phyloP scores from a whole-genome alignment of 2,797 vertebrate genomes.

The Loriculus beryllinus region DNA sequence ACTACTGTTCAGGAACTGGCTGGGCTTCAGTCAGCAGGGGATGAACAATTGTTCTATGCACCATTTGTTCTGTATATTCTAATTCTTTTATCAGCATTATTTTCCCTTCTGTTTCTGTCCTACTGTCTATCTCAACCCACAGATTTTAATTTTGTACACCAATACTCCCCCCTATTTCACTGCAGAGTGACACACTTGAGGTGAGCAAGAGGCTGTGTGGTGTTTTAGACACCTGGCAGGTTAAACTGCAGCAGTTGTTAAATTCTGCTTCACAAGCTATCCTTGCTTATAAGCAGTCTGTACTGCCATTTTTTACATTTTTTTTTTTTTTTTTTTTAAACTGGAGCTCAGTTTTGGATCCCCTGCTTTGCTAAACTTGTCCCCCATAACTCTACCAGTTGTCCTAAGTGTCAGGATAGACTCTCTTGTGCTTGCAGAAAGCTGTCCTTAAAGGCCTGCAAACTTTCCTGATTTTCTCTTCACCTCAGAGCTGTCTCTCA shows the following conservation, averaged over 20 bases:
- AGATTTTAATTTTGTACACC: not conserved
- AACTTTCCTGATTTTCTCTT: not conserved
- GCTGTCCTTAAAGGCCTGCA: not conserved
- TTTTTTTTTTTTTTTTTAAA: not conserved
- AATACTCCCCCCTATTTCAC: not conserved
- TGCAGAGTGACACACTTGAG: not conserved
- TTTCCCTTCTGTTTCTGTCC: not conserved
- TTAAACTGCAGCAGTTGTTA: not conserved
- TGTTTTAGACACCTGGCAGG: not conserved
- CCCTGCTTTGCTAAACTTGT: not conserved
- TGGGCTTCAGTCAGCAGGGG: not conserved
- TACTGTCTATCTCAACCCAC: not conserved
- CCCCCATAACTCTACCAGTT: not conserved
- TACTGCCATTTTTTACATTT: not conserved
- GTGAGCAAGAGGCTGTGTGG: not conserved
- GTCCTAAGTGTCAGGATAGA: not conserved
- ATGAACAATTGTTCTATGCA: not conserved
- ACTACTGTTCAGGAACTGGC: not conserved
- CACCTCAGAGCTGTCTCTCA: not conserved
- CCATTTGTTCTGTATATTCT: not conserved
- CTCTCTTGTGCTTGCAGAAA: not conserved
- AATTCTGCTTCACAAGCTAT: not conserved
- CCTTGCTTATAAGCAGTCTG: not conserved
- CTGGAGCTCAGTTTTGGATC: not conserved
- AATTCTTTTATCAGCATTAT: not conserved